Base-by-base conservation (phyloP, 1,140 invertebrate species). In the Cyclargus thomasi region DNA sequence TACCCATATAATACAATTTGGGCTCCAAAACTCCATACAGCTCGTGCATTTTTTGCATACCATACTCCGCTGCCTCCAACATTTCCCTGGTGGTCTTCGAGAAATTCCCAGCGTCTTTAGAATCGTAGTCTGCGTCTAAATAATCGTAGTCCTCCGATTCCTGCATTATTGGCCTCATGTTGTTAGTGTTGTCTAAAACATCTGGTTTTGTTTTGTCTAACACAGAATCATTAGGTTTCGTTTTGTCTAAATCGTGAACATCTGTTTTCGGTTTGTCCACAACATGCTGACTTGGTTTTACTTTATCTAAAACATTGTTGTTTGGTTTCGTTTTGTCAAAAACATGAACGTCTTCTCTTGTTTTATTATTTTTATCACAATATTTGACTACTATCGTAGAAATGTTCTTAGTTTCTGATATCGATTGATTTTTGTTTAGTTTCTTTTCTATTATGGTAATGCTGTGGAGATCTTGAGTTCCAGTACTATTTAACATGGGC, bases 1-100 rank as follows among this genome's bases (percentile, higher is more conserved):
- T 75, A 95, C 94, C 94, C 92, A 93, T 92, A 64, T 93, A 91
- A 82, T 94, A 95, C 4, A 95, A 90, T 71, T 93, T 91, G 1
- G 94, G 94, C 79, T 96, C 95, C 74, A 93, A 92, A 47, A 93
- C 87, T 16, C 91, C 89, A 72, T 94, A 93, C 18, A 95, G 82
- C 53, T 95, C 91, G 29, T 93, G 92, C 92, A 95, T 94, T 59
- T 92, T 92, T 67, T 92, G 88, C 63, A 95, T 86, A 21, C 95
- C 95, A 76, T 92, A 93, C 73, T 93, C 91, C 0, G 92, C 91
- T 14, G 94, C 94, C 78, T 94, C 92, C 36, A 92, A 80, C 4
- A 94, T 77, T 67, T 94, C 91, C 72, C 78, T 90, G 53, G 88
- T 80, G 70, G 87, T 80, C 63, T 77, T 70, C 36, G 70, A 64